A percentile compares a stretch with the other conserved stretches of the same genome.
Conservation (phyloP, 2,797 vertebrate species). For the Anniella stebbinsi region DNA sequence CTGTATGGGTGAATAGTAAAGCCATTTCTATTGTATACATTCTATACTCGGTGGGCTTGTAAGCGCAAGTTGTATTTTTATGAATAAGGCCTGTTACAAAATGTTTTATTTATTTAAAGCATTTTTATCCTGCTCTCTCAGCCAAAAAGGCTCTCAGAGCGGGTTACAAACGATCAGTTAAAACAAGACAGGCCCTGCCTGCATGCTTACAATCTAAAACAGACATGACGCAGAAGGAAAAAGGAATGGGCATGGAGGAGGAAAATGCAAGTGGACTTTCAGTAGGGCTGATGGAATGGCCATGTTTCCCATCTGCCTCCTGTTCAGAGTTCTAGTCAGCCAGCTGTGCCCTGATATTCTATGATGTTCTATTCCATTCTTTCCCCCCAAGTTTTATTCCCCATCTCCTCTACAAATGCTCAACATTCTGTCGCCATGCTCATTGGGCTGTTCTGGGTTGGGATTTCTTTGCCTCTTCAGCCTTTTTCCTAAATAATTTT, state of each 20-base stretch:
- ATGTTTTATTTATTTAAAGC: neutral
- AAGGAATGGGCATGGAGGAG: no score
- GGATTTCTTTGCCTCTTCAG: rapidly evolving
- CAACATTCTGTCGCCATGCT: neutral
- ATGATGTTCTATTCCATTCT: neutral
- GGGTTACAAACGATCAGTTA: no score
- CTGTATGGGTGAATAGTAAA: neutral
- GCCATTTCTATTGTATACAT: neutral
- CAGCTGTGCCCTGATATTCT: neutral
- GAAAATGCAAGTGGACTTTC: no score
- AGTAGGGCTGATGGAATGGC: no score
- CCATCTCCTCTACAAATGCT: neutral
- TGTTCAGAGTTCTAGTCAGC: neutral
- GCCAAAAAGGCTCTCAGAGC: no score
- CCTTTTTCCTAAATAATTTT: no score
- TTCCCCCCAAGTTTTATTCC: neutral
- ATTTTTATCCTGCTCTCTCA: no score
- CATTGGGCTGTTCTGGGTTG: neutral
- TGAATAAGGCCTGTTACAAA: neutral
- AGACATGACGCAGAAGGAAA: no score
- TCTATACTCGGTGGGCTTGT: neutral
- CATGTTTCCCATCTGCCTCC: neutral
- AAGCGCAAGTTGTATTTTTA: no score
- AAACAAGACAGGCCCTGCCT: no score
- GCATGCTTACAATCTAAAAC: no score